These are phyloP conservation scores for Drepanosiphum platanoidis DNA, from an alignment of 2,888 invertebrate genomes.

Conservation along the genomic window DNA sequence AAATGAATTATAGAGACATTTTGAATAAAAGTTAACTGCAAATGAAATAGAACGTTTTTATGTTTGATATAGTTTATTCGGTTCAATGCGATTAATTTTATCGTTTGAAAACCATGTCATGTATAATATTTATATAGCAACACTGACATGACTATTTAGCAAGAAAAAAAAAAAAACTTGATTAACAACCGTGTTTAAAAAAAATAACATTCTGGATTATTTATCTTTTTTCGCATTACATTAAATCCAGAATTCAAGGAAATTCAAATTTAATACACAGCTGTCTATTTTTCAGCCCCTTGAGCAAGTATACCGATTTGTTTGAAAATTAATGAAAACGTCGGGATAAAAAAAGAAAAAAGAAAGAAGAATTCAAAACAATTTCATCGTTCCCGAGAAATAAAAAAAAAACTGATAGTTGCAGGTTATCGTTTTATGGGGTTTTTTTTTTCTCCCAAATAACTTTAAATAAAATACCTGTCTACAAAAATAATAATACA, in stretches of 20 bases:
- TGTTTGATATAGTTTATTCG: too few species aligned
- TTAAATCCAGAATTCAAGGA: constrained; percentile 2
- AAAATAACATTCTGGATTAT: background rate
- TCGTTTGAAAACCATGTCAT: too few species aligned
- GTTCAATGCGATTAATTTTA: background rate
- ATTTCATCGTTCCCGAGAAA: background rate
- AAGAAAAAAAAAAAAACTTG: background rate
- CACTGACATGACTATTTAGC: background rate
- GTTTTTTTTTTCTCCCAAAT: background rate
- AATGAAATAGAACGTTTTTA: too few species aligned
- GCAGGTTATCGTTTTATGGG: background rate
- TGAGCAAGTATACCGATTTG: background rate
- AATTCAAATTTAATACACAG: background rate
- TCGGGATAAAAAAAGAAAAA: background rate
- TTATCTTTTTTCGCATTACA: background rate
- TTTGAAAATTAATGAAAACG: constrained; percentile 24
- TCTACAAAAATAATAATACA: too few species aligned
- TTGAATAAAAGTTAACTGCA: too few species aligned
- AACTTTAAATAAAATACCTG: background rate
- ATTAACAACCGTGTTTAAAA: background rate
- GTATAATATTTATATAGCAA: too few species aligned
- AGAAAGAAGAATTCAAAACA: constrained; percentile 5
- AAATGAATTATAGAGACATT: too few species aligned
- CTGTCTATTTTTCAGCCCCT: background rate
- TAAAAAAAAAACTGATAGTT: background rate